Base-by-base conservation (phyloP, 2,113 vertebrate genomes). In the Garra rufa region DNA sequence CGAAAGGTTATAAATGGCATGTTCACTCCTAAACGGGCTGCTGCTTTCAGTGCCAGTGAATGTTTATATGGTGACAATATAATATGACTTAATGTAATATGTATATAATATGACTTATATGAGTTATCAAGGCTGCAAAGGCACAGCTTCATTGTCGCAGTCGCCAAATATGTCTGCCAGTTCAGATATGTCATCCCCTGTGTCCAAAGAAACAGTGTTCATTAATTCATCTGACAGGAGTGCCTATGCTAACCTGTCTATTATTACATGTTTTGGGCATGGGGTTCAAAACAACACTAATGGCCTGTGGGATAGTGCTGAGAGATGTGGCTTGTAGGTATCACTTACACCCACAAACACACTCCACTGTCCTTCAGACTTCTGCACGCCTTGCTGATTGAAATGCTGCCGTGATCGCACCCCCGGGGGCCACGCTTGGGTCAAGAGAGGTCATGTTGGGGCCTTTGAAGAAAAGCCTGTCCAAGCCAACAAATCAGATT, bases 271-370 rank as follows among this genome's bases (percentile, higher is more conserved):
- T 91, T 91, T 88, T 90, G 89, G 87, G 84, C 82, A 74, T 15
- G 70, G 81, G 85, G 85, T 88, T 92, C 84, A 91, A 92, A 93
- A 92, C 87, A 91, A 86, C 87, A 84, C 89, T 92, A 93, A 93
- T 93, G 92, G 90, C 86, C 85, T 88, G 81, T 84, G 50, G 78
- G 84, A 91, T 79, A 82, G 82, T 63, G 70, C 77, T 85, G 43
- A 90, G 89, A 87, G 76, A 44, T 69, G 79, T 89, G 77, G n/a
- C 71, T 26, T 77, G 85, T 84, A 87, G 86, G 82, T 89, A 91
- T 93, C 88, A 48, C 87, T 93, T 94, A 86, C 90, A 87, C 34
- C 84, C 65, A 52, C 88, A 79, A 83, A 83, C 86, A 88, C 87
- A 81, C 88, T 84, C 88, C 83, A 82, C 73, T 75, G 59, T 89